Evolutionary conservation across 1,140 invertebrate genomes (phyloP), one percentile per base, ranked within the genome.

Genomic region (Pseudomyrmex flavicornis): DNA sequence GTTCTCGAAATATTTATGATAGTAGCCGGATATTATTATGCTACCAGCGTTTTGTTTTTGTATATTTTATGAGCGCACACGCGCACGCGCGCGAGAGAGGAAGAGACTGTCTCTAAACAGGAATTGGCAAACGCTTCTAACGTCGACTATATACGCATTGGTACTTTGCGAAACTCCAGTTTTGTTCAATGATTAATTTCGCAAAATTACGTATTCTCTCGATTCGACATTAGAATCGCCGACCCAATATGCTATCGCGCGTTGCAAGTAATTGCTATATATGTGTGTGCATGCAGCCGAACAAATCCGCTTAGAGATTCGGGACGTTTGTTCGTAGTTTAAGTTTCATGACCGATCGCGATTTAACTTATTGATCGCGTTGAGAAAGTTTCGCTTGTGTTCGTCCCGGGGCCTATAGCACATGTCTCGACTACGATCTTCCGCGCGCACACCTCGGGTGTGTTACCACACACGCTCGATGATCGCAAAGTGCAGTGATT

Each of bases 351-450:
- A 79, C 65, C 68, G 65, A 70, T 79, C 65, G 76, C 35, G 54
- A 79, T 79, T 68, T 69, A 79, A 79, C 52, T 79, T 69, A 79
- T 79, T 58, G 75, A 79, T 79, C 65, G 52, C 20, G 65, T 48
- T 70, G 54, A 13, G 76, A 79, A 79, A 79, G 76, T 79, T 79
- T 44, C 20, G 44, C 44, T 20, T 46, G 46, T 52, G 46, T 52
- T 35, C 54, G 54, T 59, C 7, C 65, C 35, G 35, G 44, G 35
- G 44, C 52, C 17, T 58, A 48, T 48, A 26, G 10, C 48, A 15
- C 54, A 26, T 46, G 56, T 70, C 54, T 72, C 35, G 54, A 70
- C 46, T 70, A 5, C 44, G 66, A 56, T 35, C 44, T 17, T 15
- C 4, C 10, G 35, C 35, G 5, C 35, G 35, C 35, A 0, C 35